phyloP scores from a whole-genome alignment of 2,113 vertebrate genomes.

The Leucosticte australis region DNA sequence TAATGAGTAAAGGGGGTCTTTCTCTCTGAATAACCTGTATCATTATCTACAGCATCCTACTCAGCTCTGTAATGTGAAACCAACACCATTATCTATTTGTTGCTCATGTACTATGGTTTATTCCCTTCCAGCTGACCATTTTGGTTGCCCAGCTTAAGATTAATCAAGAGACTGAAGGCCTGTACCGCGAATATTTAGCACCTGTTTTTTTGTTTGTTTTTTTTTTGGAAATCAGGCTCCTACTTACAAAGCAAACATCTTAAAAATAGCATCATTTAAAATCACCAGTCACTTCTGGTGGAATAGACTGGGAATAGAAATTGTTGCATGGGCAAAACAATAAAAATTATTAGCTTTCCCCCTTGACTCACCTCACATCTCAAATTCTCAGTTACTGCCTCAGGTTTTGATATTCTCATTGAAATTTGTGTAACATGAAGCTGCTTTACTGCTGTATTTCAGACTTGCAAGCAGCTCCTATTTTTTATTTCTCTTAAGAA shows the following conservation, averaged over 20 bases:
- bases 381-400: background rate
- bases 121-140: background rate
- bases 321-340: background rate
- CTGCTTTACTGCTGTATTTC: background rate
- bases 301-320: background rate
- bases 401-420: background rate
- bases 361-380: rapidly evolving
- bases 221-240: too few relatives aligned
- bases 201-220: too few relatives aligned
- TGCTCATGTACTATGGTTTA: background rate
- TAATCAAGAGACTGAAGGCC: background rate
- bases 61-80: background rate
- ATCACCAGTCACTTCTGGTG: background rate
- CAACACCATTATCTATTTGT: background rate
- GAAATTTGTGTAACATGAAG: background rate
- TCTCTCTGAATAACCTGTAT: background rate
- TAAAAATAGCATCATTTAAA: background rate
- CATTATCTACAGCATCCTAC: background rate
- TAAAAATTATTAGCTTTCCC: background rate
- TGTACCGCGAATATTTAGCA: too few relatives aligned
- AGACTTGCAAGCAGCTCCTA: background rate
- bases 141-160: background rate
- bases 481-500: background rate
- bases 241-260: background rate
- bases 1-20: background rate